Conservation (phyloP, 2,888 invertebrate species). For the Trachelus troglodyta region DNA sequence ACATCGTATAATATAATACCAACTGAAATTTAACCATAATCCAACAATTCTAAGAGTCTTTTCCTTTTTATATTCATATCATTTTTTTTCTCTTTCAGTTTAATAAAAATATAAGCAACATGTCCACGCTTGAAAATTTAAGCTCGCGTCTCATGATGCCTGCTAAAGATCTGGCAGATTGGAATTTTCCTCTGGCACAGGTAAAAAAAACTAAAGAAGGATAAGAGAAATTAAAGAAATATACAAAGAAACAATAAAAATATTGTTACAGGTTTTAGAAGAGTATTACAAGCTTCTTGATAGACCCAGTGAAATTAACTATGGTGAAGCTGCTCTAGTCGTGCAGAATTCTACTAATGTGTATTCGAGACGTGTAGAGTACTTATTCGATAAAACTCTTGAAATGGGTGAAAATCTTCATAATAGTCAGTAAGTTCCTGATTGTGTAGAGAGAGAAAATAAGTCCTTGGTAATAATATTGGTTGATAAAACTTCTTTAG, state of each 20-base stretch:
- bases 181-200: conserved; percentile 57
- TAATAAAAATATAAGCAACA: background rate
- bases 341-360: conserved; percentile 79
- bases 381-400: conserved; percentile 67
- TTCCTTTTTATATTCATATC: background rate
- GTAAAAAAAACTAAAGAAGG: conserved; percentile 30
- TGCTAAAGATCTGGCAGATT: conserved; percentile 53
- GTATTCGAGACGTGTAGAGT: conserved; percentile 81
- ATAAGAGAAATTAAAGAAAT: background rate
- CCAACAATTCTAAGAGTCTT: background rate
- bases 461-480: background rate
- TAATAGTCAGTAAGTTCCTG: conserved; percentile 38
- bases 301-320: conserved; percentile 68
- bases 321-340: conserved; percentile 81
- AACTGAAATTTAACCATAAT: background rate
- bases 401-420: conserved; percentile 63
- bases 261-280: conserved; percentile 43
- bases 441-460: background rate
- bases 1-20: background rate
- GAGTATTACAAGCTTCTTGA: conserved; percentile 48
- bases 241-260: background rate
- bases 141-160: conserved; percentile 51
- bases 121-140: conserved; percentile 25
- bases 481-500: background rate
- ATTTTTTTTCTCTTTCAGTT: background rate